Evolutionary conservation across 2,797 vertebrate species (phyloP).

Genomic region (Gymnoscopelus microlampas): DNA sequence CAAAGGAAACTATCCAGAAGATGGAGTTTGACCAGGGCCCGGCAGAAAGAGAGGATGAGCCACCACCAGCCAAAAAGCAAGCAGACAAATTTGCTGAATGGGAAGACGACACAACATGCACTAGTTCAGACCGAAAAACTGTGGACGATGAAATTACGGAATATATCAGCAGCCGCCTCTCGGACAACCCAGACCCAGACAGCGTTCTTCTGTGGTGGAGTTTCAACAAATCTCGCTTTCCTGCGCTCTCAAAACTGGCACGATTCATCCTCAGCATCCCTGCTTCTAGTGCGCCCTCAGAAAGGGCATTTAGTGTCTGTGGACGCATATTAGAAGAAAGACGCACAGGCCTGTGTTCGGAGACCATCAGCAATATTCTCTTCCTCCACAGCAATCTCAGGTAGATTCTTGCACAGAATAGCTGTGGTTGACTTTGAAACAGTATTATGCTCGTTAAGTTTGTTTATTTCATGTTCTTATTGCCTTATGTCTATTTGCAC

Average conservation of each 20-base stretch:
- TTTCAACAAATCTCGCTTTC: slow-evolving; percentile 3
- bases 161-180: not conserved
- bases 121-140: not conserved
- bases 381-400: too few relatives aligned
- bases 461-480: too few relatives aligned
- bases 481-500: too few relatives aligned
- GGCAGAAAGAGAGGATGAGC: slow-evolving; percentile 1
- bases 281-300: too few relatives aligned
- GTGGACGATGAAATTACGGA: slow-evolving; percentile 3
- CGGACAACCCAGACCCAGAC: not conserved
- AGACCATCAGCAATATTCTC: too few relatives aligned
- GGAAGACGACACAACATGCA: slow-evolving; percentile 1
- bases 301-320: too few relatives aligned
- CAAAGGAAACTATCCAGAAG: slow-evolving; percentile 11
- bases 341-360: too few relatives aligned
- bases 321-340: too few relatives aligned
- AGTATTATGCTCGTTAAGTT: too few relatives aligned
- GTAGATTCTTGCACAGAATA: too few relatives aligned
- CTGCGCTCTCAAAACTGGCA: not conserved
- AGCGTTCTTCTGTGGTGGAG: slow-evolving; percentile 9
- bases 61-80: slow-evolving; percentile 16
- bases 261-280: too few relatives aligned
- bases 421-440: too few relatives aligned
- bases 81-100: slow-evolving; percentile 2
- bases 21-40: slow-evolving; percentile 14